Percentiles rank a stretch among this genome's conserved stretches.
Evolutionary conservation across 2,888 invertebrate species (phyloP).

Genomic region (Pocota personata): DNA sequence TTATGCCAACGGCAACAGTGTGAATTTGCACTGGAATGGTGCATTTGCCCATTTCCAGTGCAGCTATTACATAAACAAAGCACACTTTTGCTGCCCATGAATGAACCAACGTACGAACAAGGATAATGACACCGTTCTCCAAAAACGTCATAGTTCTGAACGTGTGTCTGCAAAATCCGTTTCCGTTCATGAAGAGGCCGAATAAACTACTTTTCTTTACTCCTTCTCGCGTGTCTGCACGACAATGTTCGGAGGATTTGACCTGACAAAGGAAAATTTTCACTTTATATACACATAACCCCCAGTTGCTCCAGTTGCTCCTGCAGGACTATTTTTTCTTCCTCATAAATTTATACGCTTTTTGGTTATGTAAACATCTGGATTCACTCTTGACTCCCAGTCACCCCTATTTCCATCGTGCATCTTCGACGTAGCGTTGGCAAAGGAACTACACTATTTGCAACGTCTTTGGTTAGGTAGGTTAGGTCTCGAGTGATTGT

Average conservation of each 20-base stretch:
- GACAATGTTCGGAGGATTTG: slow-evolving; percentile 38
- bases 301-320: slow-evolving; percentile 42
- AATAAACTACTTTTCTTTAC: slow-evolving; percentile 15
- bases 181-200: slow-evolving; percentile 17
- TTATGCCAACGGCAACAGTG: slow-evolving; percentile 18
- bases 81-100: slow-evolving; percentile 44
- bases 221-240: slow-evolving; percentile 7
- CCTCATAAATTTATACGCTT: slow-evolving; percentile 24
- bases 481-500: not conserved
- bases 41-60: slow-evolving; percentile 30
- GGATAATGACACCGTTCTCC: slow-evolving; percentile 63
- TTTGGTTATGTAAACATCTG: slow-evolving; percentile 55
- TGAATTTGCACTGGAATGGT: slow-evolving; percentile 25
- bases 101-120: slow-evolving; percentile 52
- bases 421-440: slow-evolving; percentile 8
- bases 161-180: slow-evolving; percentile 57
- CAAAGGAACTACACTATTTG: not conserved
- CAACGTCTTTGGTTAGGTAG: slow-evolving; percentile 16
- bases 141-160: slow-evolving; percentile 56
- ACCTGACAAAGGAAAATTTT: slow-evolving; percentile 58
- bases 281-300: slow-evolving; percentile 24
- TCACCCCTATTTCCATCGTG: not conserved
- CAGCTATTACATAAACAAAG: slow-evolving; percentile 53
- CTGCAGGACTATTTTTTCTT: slow-evolving; percentile 42
- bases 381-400: slow-evolving; percentile 7